These are phyloP conservation scores for Chiloscyllium plagiosum DNA, from an alignment of 2,113 vertebrate genomes.

Conservation along the genomic window DNA sequence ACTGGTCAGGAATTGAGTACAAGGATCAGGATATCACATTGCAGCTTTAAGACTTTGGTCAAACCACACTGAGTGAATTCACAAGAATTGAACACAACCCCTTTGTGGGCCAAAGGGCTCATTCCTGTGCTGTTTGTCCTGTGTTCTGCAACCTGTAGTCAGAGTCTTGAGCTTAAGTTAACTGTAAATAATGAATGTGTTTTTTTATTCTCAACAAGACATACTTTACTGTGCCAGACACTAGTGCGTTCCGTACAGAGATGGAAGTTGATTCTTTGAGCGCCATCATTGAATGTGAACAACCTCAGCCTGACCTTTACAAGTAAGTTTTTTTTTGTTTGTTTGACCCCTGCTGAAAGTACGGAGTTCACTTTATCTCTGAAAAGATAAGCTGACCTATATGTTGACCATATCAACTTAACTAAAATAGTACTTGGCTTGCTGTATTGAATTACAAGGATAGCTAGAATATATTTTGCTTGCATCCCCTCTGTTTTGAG, in stretches of 20 bases:
- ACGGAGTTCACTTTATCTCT: neutral
- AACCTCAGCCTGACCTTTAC: slow-evolving; percentile 95
- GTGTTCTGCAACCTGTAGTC: neutral
- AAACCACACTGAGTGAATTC: no score
- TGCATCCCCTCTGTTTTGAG: neutral
- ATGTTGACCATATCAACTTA: neutral
- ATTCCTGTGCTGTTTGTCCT: no score
- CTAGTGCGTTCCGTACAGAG: slow-evolving; percentile 54
- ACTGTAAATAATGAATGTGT: slow-evolving; percentile 11
- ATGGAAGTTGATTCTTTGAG: slow-evolving; percentile 71
- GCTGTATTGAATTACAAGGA: neutral
- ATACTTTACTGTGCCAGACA: slow-evolving; percentile 82
- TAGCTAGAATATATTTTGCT: neutral
- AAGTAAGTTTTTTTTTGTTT: slow-evolving; percentile 72
- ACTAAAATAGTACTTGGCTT: neutral
- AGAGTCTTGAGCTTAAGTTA: neutral
- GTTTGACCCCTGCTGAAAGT: neutral
- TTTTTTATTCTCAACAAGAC: slow-evolving; percentile 58
- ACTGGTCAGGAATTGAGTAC: no score
- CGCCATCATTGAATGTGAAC: slow-evolving; percentile 89
- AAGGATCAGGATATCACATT: no score
- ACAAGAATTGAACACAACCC: no score
- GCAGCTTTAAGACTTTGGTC: no score
- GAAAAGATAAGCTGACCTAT: neutral
- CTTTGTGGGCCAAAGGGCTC: no score